These are phyloP conservation scores for Brienomyrus brachyistius DNA, from an alignment of 2,113 vertebrate genomes.

Conservation along the genomic window DNA sequence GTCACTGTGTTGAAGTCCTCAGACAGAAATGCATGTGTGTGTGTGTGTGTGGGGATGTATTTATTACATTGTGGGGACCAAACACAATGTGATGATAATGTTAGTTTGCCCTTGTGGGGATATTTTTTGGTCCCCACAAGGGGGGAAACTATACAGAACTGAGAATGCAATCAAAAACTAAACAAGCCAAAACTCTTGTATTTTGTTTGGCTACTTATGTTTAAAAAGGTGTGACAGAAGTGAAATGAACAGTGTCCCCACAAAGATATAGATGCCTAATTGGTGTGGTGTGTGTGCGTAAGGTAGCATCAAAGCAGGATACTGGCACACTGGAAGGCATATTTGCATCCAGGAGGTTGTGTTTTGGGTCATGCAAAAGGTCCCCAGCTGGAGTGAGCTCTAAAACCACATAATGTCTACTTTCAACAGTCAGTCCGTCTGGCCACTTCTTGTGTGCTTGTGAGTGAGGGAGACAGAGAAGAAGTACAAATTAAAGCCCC, in stretches of 20 bases:
- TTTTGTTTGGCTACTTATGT: background rate
- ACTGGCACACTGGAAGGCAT: background rate
- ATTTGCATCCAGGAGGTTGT: background rate
- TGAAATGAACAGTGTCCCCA: background rate
- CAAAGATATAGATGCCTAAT: background rate
- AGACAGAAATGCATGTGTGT: background rate
- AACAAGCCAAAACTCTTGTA: background rate
- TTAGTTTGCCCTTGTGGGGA: background rate
- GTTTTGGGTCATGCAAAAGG: background rate
- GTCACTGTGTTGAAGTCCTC: background rate
- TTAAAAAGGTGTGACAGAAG: background rate
- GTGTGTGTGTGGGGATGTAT: background rate
- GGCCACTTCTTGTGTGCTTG: background rate
- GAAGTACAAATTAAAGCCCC: slow-evolving; percentile 5
- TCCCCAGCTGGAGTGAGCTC: slow-evolving; percentile 36
- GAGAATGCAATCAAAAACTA: background rate
- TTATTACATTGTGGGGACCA: background rate
- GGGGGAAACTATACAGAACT: background rate
- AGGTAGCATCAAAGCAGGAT: background rate
- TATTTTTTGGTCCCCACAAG: background rate
- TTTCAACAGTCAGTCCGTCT: background rate
- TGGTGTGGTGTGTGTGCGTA: background rate
- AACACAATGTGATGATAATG: background rate
- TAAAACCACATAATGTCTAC: background rate
- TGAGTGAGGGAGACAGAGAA: slow-evolving; percentile 9